These are phyloP conservation scores for Oncorhynchus tshawytscha DNA, from an alignment of 2,113 vertebrate species.

Conservation along the genomic window DNA sequence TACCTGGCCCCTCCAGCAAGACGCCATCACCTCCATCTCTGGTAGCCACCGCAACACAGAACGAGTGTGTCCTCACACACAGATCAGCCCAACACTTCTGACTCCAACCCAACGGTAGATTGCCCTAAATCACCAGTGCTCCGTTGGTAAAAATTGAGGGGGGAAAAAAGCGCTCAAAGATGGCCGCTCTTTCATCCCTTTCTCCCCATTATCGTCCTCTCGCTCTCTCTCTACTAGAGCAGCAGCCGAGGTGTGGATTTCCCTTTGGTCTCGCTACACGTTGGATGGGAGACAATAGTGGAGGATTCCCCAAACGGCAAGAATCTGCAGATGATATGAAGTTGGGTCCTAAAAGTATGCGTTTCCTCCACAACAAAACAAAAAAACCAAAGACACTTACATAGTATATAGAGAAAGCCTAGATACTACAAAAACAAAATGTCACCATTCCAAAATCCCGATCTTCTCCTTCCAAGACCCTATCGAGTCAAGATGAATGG, in stretches of 20 bases:
- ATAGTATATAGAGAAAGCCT: background rate
- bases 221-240: slow-evolving; percentile 22
- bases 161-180: slow-evolving; percentile 20
- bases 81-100: slow-evolving; percentile 1
- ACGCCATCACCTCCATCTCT: slow-evolving; percentile 71
- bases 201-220: slow-evolving; percentile 29
- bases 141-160: slow-evolving; percentile 4
- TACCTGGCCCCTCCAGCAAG: slow-evolving; percentile 77
- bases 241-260: slow-evolving; percentile 15
- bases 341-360: slow-evolving; percentile 35
- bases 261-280: slow-evolving; percentile 52
- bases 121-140: background rate
- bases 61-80: slow-evolving; percentile 3
- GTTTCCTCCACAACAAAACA: background rate
- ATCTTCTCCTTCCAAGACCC: background rate
- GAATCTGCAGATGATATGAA: slow-evolving; percentile 40
- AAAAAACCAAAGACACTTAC: background rate
- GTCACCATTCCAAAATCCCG: background rate
- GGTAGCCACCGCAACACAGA: slow-evolving; percentile 11
- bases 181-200: slow-evolving; percentile 29
- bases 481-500: background rate
- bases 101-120: background rate
- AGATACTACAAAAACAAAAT: background rate
- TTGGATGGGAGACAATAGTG: slow-evolving; percentile 47
- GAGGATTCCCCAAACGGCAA: slow-evolving; percentile 47